These are phyloP conservation scores for Mimachlamys varia DNA, from an alignment of 2,888 invertebrate species.

Conservation along the genomic window DNA sequence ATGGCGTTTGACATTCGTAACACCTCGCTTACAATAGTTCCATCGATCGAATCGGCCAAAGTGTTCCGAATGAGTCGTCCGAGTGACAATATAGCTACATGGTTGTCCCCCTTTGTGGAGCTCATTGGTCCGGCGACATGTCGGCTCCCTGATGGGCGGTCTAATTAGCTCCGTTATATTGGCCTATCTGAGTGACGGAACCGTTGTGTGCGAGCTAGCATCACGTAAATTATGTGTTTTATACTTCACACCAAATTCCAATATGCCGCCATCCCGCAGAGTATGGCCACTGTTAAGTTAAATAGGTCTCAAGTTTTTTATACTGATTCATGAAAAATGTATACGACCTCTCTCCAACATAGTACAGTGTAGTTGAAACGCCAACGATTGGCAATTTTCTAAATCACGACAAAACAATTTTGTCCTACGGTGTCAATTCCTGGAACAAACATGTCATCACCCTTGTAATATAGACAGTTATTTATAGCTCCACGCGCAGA, in stretches of 20 bases:
- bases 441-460: background rate
- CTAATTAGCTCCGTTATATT: background rate
- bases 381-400: conserved; percentile 10
- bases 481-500: background rate
- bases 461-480: background rate
- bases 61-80: too few species aligned
- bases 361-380: background rate
- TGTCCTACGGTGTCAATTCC: background rate
- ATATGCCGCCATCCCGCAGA: background rate
- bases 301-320: background rate
- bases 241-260: background rate
- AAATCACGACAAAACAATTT: background rate
- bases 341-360: background rate
- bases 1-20: too few species aligned
- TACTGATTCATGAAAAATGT: background rate
- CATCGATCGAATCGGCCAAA: too few species aligned
- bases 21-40: too few species aligned
- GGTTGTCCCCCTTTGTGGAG: background rate
- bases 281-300: background rate
- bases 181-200: background rate
- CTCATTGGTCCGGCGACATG: background rate
- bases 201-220: background rate
- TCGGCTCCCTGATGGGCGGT: background rate
- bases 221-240: background rate
- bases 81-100: background rate